These are phyloP conservation scores for Diorhabda sublineata DNA, from an alignment of 1,140 invertebrate genomes.

Conservation along the genomic window DNA sequence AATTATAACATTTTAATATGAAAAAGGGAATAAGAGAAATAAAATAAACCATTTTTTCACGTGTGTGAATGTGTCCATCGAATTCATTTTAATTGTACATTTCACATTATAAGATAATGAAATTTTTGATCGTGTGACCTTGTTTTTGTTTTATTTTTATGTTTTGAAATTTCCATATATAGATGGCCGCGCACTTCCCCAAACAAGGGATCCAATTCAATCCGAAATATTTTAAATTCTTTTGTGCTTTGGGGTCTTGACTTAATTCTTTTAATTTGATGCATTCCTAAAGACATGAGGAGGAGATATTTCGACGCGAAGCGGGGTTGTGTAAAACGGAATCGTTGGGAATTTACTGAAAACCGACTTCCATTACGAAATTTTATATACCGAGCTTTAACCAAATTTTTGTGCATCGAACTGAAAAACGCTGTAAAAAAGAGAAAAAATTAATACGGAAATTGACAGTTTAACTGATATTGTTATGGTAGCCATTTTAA, in stretches of 20 bases:
- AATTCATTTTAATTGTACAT: no score
- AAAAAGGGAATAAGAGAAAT: not conserved
- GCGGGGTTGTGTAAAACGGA: not conserved
- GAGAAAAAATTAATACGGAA: not conserved
- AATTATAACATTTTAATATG: not conserved
- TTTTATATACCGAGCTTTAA: constrained; percentile 3
- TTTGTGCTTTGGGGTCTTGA: not conserved
- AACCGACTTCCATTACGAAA: not conserved
- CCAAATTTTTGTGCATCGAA: constrained; percentile 2
- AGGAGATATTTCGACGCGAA: not conserved
- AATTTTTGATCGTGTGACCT: no score
- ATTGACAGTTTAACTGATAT: no score
- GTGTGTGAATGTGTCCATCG: no score
- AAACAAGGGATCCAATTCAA: no score
- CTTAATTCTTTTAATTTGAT: constrained; percentile 3
- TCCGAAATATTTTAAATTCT: not conserved
- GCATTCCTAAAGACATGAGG: not conserved
- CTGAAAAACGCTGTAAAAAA: not conserved
- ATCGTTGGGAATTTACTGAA: not conserved
- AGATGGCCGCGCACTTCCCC: no score
- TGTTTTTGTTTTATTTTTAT: no score
- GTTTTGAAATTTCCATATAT: no score
- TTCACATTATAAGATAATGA: no score
- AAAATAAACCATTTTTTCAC: no score
- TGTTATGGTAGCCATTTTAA: no score